These are phyloP conservation scores for Sminthopsis crassicaudata DNA, from an alignment of 2,113 vertebrate species.

Conservation along the genomic window DNA sequence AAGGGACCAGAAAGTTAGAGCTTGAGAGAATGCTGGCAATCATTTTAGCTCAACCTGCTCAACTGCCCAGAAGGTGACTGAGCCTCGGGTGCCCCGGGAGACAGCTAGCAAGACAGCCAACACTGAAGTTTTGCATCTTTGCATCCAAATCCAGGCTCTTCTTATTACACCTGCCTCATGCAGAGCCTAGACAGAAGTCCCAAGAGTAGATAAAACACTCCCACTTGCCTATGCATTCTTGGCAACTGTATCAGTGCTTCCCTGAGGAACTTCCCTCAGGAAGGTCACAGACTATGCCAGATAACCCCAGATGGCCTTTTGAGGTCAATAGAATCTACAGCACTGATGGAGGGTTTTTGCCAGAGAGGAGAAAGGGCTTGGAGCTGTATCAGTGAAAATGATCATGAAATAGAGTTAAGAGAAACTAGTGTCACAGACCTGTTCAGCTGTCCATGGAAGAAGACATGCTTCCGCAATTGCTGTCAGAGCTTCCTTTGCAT, in stretches of 20 bases:
- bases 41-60: neutral
- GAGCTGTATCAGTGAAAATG: neutral
- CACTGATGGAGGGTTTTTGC: neutral
- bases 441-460: slow-evolving; percentile 97
- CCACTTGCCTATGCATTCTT: neutral
- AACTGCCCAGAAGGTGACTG: neutral
- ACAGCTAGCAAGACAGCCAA: neutral
- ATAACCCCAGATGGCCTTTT: neutral
- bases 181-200: neutral
- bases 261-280: neutral
- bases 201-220: neutral
- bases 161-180: neutral
- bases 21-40: neutral
- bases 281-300: neutral
- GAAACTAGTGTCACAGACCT: slow-evolving; percentile 85
- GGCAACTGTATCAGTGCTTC: neutral
- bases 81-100: too few relatives aligned
- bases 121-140: neutral
- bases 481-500: slow-evolving; percentile 95
- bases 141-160: neutral
- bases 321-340: neutral
- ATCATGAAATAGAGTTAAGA: neutral
- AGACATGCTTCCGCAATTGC: slow-evolving; percentile 93
- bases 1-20: slow-evolving; percentile 14
- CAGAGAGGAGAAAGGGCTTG: neutral